These are phyloP conservation scores for Drosophila nebulosa DNA, from an alignment of 1,140 invertebrate genomes.

Conservation along the genomic window DNA sequence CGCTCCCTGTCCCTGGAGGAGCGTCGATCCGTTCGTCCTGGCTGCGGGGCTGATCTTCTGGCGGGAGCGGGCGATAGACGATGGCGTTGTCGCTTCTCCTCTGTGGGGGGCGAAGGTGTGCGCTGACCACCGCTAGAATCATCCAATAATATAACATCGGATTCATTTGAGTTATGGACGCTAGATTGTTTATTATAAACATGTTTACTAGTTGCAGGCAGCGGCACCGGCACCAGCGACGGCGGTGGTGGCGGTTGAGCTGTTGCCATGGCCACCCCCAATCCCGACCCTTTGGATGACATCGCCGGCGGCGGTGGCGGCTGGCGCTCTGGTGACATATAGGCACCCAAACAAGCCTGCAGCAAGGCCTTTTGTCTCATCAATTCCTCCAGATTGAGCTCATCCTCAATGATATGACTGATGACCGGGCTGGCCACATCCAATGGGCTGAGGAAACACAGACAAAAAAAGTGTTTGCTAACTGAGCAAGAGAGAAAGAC, in stretches of 20 bases:
- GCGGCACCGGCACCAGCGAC: constrained; percentile 6
- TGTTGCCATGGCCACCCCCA: not conserved
- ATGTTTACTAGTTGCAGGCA: constrained; percentile 76
- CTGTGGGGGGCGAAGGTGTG: constrained; percentile 56
- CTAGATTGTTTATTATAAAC: constrained; percentile 76
- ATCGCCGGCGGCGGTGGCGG: constrained; percentile 19
- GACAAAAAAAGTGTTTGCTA: not conserved
- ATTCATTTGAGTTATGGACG: constrained; percentile 77
- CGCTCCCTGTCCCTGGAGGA: constrained; percentile 10
- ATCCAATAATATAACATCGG: constrained; percentile 82
- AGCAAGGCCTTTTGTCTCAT: constrained; percentile 92
- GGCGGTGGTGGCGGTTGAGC: not conserved
- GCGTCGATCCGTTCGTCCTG: constrained; percentile 38
- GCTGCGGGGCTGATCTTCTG: constrained; percentile 29
- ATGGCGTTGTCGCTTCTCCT: constrained; percentile 57
- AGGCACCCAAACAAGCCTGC: constrained; percentile 84
- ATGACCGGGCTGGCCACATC: constrained; percentile 90
- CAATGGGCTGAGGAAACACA: constrained; percentile 82
- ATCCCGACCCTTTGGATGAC: not conserved
- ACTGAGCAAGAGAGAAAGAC: not conserved
- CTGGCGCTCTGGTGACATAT: constrained; percentile 81
- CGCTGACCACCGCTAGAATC: constrained; percentile 80
- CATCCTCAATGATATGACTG: constrained; percentile 88
- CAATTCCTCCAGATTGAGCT: constrained; percentile 92
- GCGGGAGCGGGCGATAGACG: constrained; percentile 23